Base-by-base conservation (phyloP, 2,888 invertebrate genomes). In the Schizaphis graminum region DNA sequence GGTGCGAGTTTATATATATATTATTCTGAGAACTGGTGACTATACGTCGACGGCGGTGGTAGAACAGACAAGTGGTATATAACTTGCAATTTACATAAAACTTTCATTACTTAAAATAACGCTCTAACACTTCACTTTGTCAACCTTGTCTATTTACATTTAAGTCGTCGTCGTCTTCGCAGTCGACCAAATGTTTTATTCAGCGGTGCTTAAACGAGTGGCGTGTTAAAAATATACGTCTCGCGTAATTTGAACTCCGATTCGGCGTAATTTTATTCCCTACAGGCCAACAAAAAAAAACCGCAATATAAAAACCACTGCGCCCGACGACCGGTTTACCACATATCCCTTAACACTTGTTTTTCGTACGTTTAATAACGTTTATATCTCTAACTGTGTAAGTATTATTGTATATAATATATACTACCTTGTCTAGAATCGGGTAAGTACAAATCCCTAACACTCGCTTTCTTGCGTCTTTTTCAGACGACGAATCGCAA, bases 21-120 rank as follows among this genome's bases (percentile, higher is more conserved):
- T 47, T 77, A n/a, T 77, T 67, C 77, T 49, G 3, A 11, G 16
- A 85, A 57, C 85, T 56, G 44, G 86, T 26, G 77, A 41, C 77
- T 53, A n/a, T 28, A 8, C 26, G 57, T 44, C 41, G 3, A 10
- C 5, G 10, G 67, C 5, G 67, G 88, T 49, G 26, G 77, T 41
- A 26, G 61, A 61, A 87, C 61, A 86, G 61, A 87, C 91, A 86
- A 92, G 57, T 47, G 85, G 91, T 86, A 57, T 28, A 92, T 47
- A 61, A 44, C 77, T 77, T 53, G 41, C 49, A 67, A 92, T 92
- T 92, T 88, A 92, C 92, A 92, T 92, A 92, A 92, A 92, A 92
- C 67, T 88, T 92, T 92, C 92, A 92, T 92, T 92, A 92, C 88
- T 88, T 92, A 88, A 92, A 92, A 92, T 77, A 92, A 88, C 92